A percentile compares a stretch with the other conserved stretches of the same genome.
Conservation (phyloP, 30 jellyfish, hydroid and myxozoan genomes). For the Hydractinia symbiolongicarpus region DNA sequence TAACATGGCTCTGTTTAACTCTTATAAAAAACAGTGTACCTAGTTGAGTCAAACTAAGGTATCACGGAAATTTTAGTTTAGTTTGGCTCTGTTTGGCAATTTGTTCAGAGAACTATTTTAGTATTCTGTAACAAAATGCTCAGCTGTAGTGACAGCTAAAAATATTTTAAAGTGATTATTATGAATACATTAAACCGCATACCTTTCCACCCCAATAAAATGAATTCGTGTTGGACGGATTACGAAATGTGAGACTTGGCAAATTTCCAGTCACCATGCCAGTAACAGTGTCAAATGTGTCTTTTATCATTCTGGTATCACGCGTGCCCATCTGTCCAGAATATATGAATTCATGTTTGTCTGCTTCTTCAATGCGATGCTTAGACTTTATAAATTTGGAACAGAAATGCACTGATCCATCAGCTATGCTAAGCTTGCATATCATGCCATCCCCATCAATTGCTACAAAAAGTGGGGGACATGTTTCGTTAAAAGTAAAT, state of each 20-base stretch:
- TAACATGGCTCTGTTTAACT: too few species aligned
- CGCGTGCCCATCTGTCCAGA: slow-evolving; percentile 99
- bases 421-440: slow-evolving; percentile 58
- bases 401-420: slow-evolving; percentile 83
- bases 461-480: slow-evolving; percentile 35
- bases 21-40: too few species aligned
- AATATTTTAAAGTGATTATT: too few species aligned
- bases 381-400: slow-evolving; percentile 81
- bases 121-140: too few species aligned
- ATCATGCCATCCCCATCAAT: slow-evolving; percentile 99
- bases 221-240: slow-evolving; percentile 94
- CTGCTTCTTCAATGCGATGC: slow-evolving; percentile 61
- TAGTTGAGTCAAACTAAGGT: too few species aligned
- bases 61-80: too few species aligned
- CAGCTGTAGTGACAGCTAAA: too few species aligned
- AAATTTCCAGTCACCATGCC: slow-evolving; percentile 58
- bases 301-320: slow-evolving; percentile 35
- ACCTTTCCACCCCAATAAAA: slow-evolving; percentile 99
- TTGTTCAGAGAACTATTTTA: too few species aligned
- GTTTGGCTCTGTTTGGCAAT: too few species aligned
- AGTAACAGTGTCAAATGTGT: slow-evolving; percentile 54
- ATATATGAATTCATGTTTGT: slow-evolving; percentile 51
- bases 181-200: neutral
- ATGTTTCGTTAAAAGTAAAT: too few species aligned
- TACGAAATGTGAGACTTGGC: slow-evolving; percentile 56